A percentile compares a stretch with the other conserved stretches of the same genome.
Conservation (phyloP, 2,113 vertebrate genomes). For the Sakesphorus luctuosus region DNA sequence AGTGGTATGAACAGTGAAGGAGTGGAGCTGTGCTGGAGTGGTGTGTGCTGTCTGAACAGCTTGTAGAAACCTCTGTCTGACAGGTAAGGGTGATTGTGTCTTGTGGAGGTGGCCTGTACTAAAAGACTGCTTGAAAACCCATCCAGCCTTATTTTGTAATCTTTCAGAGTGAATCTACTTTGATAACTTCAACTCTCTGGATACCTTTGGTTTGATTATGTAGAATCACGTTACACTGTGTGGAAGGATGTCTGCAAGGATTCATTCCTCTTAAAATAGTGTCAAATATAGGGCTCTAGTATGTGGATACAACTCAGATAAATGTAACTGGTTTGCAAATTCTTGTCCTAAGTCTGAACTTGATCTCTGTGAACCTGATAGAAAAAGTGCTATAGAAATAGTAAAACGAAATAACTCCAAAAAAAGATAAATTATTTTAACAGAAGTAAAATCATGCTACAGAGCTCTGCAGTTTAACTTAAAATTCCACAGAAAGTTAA, state of each 20-base stretch:
- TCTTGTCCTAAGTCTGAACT: neutral
- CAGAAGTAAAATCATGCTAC: neutral
- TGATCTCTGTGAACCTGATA: neutral
- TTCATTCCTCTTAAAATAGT: neutral
- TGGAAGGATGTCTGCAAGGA: neutral
- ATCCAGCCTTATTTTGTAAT: neutral
- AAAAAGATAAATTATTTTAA: neutral
- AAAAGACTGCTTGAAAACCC: neutral
- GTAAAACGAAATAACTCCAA: neutral
- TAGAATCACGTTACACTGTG: neutral
- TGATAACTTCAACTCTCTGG: neutral
- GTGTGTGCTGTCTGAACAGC: neutral
- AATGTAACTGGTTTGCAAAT: neutral
- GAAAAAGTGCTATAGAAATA: neutral
- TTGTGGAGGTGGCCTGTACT: neutral
- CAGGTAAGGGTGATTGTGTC: fast-evolving
- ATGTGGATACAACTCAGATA: neutral
- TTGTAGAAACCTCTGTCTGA: neutral
- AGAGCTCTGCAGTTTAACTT: neutral
- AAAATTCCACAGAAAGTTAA: constrained; percentile 28
- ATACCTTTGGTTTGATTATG: neutral
- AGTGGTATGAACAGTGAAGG: neutral
- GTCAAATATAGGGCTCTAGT: neutral
- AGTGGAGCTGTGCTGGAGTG: neutral
- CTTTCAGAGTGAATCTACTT: neutral